Evolutionary conservation across 2,113 vertebrate genomes (phyloP).

Genomic region (Triplophysa siluroides): DNA sequence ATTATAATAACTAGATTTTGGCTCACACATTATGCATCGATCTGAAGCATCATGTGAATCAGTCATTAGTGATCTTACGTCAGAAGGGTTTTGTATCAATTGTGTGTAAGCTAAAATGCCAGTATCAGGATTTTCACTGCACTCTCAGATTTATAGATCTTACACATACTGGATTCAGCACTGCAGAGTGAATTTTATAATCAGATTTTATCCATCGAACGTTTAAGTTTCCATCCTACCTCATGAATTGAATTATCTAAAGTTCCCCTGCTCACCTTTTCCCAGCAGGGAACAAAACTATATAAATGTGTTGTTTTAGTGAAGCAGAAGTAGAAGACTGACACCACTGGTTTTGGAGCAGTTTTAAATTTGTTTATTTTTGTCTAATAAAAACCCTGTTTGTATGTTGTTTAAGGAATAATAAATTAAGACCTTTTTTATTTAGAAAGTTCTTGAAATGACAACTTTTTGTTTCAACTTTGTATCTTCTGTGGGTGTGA

Average conservation of each 20-base stretch:
- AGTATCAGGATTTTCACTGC: not conserved
- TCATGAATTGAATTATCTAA: not conserved
- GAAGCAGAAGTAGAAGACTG: no score
- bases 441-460: not conserved
- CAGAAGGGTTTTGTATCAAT: no score
- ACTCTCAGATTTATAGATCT: not conserved
- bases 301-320: slow-evolving; percentile 30
- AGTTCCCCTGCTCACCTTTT: not conserved
- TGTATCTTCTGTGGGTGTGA: not conserved
- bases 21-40: not conserved
- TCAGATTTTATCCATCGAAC: not conserved
- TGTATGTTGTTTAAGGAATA: not conserved
- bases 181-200: not conserved
- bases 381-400: not conserved
- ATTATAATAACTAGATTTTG: not conserved
- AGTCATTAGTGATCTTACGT: no score
- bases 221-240: not conserved
- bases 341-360: no score
- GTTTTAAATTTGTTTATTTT: not conserved
- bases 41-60: no score
- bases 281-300: not conserved
- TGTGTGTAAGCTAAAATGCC: no score
- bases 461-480: not conserved
- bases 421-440: not conserved
- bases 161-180: not conserved